Evolutionary conservation across 2,888 invertebrate species (phyloP).

Genomic region (Pyrocoelia pectoralis): DNA sequence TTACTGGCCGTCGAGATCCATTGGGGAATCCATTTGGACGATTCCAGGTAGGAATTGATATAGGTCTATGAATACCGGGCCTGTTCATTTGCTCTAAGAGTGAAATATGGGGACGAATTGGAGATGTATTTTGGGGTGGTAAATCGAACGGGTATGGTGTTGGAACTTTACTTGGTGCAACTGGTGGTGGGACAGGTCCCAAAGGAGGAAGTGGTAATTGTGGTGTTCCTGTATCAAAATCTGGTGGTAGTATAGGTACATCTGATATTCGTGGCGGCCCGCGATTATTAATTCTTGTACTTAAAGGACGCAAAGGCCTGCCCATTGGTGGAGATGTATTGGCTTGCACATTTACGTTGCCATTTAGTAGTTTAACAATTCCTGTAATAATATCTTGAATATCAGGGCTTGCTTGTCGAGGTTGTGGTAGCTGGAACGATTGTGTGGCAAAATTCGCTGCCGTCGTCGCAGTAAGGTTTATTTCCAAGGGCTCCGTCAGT

Average conservation of each 20-base stretch:
- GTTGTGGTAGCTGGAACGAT: constrained; percentile 56
- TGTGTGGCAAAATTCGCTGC: constrained; percentile 65
- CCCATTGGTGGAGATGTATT: constrained; percentile 68
- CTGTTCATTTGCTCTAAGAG: constrained; percentile 72
- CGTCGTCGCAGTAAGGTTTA: constrained; percentile 60
- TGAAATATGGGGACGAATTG: constrained; percentile 69
- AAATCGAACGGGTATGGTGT: constrained; percentile 82
- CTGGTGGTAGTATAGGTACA: constrained; percentile 73
- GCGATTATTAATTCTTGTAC: constrained; percentile 86
- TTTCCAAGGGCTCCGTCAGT: constrained; percentile 71
- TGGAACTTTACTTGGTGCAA: constrained; percentile 63
- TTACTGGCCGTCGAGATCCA: constrained; percentile 61
- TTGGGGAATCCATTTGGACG: constrained; percentile 59
- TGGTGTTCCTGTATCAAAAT: constrained; percentile 68
- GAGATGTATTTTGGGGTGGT: constrained; percentile 66
- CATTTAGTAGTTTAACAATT: constrained; percentile 86
- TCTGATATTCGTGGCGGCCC: constrained; percentile 89
- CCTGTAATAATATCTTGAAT: constrained; percentile 92
- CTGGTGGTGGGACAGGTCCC: constrained; percentile 62
- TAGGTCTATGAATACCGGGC: constrained; percentile 62
- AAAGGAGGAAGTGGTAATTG: constrained; percentile 59
- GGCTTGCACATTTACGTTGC: constrained; percentile 86
- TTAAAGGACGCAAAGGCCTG: constrained; percentile 72
- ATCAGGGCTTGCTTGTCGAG: constrained; percentile 74
- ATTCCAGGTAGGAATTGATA: constrained; percentile 72